Evolutionary conservation across 2,888 invertebrate species (phyloP), one percentile per base, ranked within the genome.

Genomic region (Mycalesis mineus): DNA sequence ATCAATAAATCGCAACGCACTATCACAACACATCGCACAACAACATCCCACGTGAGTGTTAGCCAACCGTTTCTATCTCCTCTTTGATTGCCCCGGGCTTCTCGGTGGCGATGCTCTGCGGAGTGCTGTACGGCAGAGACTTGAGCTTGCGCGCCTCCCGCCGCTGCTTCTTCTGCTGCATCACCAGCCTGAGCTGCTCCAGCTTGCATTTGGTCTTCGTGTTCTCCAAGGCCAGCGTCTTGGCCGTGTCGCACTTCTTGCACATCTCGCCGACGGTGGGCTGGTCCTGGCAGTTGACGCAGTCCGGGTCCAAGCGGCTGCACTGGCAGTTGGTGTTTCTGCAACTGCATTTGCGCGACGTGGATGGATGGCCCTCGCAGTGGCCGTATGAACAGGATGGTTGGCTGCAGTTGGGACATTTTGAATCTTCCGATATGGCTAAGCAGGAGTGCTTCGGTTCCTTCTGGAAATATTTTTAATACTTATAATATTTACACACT

Each of bases 31-130:
- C n/a, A n/a, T n/a, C n/a, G 33, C 52, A 28, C 22, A 1, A 55
- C 42, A 50, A 56, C n/a, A n/a, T n/a, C n/a, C 50, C 61, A 49
- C 41, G 68, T 58, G 62, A 65, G 67, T 73, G 73, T 77, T 87
- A 88, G 65, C 88, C 88, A 71, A 82, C 72, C 45, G 87, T 82
- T 61, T 87, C 84, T 48, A 89, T 84, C 55, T 87, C 86, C 58
- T 89, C 99, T 95, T 92, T 96, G 93, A 89, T 96, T 94, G 97
- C 96, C 5, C 77, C 57, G 28, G 77, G 39, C 72, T 94, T 97
- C 64, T 97, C 98, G 93, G 95, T 95, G 72, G 96, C 95, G 77
- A 94, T 96, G 73, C 97, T 95, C 91, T 98, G 97, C 14, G 83
- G 77, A 29, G 78, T 74, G 13, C 78, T 67, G 64, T 95, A 95